Evolutionary conservation across 2,888 invertebrate species (phyloP).

Genomic region (Mimumesa dahlbomi): DNA sequence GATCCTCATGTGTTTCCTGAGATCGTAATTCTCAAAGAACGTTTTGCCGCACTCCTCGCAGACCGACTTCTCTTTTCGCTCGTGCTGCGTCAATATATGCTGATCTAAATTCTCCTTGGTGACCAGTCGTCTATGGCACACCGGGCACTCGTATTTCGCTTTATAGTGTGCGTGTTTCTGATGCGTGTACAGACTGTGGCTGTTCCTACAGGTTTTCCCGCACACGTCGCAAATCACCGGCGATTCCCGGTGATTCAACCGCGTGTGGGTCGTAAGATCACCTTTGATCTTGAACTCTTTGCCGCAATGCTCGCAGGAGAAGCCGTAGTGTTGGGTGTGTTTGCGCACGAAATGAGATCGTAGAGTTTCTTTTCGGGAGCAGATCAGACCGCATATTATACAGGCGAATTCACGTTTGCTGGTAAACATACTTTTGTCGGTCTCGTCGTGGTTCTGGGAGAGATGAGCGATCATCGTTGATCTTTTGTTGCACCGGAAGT

Average conservation of each 20-base stretch:
- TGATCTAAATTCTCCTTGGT: constrained; percentile 58
- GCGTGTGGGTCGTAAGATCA: constrained; percentile 64
- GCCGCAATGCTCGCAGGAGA: constrained; percentile 67
- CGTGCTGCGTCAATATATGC: constrained; percentile 57
- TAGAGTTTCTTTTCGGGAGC: constrained; percentile 48
- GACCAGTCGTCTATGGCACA: constrained; percentile 48
- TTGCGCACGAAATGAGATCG: constrained; percentile 62
- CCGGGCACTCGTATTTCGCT: constrained; percentile 55
- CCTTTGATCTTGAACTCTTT: constrained; percentile 70
- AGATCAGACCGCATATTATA: constrained; percentile 59
- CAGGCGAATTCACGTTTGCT: constrained; percentile 58
- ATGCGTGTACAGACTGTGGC: constrained; percentile 55
- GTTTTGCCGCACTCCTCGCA: constrained; percentile 69
- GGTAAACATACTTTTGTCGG: constrained; percentile 2
- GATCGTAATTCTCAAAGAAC: constrained; percentile 56
- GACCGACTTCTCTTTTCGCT: constrained; percentile 52
- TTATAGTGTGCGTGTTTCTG: constrained; percentile 61
- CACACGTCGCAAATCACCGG: constrained; percentile 66
- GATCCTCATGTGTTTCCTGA: constrained; percentile 62
- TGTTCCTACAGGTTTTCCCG: constrained; percentile 55
- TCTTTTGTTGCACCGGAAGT: constrained; percentile 49
- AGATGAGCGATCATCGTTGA: constrained; percentile 53
- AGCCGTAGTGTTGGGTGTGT: constrained; percentile 67
- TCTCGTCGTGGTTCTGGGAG: constrained; percentile 40
- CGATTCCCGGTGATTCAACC: constrained; percentile 60